Evolutionary conservation across 2,797 vertebrate species (phyloP).

Genomic region (Moxostoma hubbsi): DNA sequence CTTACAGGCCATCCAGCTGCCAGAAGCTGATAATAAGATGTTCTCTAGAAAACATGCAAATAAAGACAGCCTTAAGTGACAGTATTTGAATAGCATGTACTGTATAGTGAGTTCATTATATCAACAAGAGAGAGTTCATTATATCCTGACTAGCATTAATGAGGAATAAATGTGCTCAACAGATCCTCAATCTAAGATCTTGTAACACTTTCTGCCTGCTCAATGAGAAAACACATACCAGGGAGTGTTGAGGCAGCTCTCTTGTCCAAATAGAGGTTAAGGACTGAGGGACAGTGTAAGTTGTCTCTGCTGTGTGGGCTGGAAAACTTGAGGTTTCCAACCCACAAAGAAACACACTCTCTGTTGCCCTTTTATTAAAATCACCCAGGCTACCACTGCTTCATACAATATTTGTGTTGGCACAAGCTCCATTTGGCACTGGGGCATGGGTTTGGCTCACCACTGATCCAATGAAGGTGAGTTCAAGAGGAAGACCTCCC

Average conservation of each 20-base stretch:
- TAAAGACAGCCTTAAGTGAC: background rate
- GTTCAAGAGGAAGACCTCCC: constrained; percentile 47
- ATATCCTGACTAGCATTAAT: background rate
- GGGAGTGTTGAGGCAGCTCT: constrained; percentile 48
- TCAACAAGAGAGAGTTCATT: background rate
- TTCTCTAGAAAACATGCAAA: constrained; percentile 72
- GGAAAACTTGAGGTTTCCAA: constrained; percentile 33
- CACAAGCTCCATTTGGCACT: constrained; percentile 47
- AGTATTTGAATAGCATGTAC: background rate
- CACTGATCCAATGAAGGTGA: constrained; percentile 54
- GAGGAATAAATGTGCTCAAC: background rate
- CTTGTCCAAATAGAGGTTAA: constrained; percentile 47
- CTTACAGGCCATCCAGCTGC: constrained; percentile 82
- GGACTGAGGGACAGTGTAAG: constrained; percentile 48
- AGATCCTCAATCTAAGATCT: constrained; percentile 22
- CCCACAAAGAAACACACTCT: constrained; percentile 54
- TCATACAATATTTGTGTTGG: constrained; percentile 69
- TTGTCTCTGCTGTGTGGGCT: constrained; percentile 45
- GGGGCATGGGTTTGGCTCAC: constrained; percentile 39
- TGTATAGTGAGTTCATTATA: no score
- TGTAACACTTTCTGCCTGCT: constrained; percentile 32
- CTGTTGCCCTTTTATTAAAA: constrained; percentile 60
- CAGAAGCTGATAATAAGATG: constrained; percentile 79
- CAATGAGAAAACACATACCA: constrained; percentile 39
- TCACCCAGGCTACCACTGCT: constrained; percentile 59